These are phyloP conservation scores for Sialia sialis DNA, from an alignment of 2,113 vertebrate genomes.

Conservation along the genomic window DNA sequence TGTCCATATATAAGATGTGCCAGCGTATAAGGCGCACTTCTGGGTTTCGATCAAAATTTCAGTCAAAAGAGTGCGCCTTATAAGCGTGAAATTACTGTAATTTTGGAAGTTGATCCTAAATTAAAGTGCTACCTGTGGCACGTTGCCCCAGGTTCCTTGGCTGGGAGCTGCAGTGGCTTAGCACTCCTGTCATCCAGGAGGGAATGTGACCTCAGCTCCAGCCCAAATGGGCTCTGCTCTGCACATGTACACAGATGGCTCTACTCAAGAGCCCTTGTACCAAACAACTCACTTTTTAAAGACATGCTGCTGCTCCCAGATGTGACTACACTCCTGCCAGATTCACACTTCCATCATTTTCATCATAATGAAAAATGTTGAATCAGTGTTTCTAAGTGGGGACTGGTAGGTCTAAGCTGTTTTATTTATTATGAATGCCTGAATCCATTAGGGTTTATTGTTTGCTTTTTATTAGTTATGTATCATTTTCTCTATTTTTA, in stretches of 20 bases:
- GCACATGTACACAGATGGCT: not conserved
- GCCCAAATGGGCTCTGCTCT: not conserved
- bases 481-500: not conserved
- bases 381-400: not conserved
- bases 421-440: not conserved
- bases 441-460: not conserved
- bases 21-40: no score
- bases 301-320: not conserved
- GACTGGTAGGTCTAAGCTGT: not conserved
- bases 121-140: not conserved
- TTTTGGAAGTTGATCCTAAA: not conserved
- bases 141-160: not conserved
- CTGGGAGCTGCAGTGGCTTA: not conserved
- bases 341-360: not conserved
- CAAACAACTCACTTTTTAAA: not conserved
- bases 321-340: not conserved
- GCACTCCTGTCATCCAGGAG: not conserved
- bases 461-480: not conserved
- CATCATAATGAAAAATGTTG: not conserved
- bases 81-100: no score
- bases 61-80: no score
- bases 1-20: no score
- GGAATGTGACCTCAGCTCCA: not conserved
- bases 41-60: no score
- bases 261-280: not conserved